Evolutionary conservation across 2,113 vertebrate genomes (phyloP).

Genomic region (Oriolus oriolus): DNA sequence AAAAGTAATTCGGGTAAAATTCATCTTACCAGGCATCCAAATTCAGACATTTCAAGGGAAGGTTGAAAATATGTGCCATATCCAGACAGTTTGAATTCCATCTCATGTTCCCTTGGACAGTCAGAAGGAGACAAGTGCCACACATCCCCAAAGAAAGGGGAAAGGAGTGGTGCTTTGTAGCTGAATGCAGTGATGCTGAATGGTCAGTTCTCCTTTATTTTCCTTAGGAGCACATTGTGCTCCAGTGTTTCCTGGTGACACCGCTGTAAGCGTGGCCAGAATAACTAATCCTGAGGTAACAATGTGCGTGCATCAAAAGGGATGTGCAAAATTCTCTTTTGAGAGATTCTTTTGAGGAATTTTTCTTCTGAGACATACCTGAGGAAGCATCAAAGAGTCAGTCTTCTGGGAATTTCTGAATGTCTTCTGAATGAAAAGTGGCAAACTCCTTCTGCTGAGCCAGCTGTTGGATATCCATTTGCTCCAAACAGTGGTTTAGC

Average conservation of each 20-base stretch:
- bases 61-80: not conserved
- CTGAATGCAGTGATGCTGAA: not conserved
- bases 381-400: not conserved
- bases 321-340: not conserved
- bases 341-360: not conserved
- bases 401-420: not conserved
- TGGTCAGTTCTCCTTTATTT: not conserved
- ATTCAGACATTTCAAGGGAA: not conserved
- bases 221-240: not conserved
- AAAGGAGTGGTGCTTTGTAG: not conserved
- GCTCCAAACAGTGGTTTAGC: not conserved
- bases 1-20: not conserved
- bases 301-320: not conserved
- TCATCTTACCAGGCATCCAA: not conserved
- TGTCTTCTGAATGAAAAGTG: not conserved
- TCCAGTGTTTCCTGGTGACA: not conserved
- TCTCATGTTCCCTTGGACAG: not conserved
- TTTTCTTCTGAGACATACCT: not conserved
- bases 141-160: not conserved
- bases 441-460: not conserved
- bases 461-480: not conserved
- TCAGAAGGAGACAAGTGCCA: not conserved
- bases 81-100: not conserved
- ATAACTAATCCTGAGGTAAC: rapidly evolving
- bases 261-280: not conserved